Evolutionary conservation across 2,888 invertebrate species (phyloP), one percentile per base, ranked within the genome.

Genomic region (Chrysopilus asiliformis): DNA sequence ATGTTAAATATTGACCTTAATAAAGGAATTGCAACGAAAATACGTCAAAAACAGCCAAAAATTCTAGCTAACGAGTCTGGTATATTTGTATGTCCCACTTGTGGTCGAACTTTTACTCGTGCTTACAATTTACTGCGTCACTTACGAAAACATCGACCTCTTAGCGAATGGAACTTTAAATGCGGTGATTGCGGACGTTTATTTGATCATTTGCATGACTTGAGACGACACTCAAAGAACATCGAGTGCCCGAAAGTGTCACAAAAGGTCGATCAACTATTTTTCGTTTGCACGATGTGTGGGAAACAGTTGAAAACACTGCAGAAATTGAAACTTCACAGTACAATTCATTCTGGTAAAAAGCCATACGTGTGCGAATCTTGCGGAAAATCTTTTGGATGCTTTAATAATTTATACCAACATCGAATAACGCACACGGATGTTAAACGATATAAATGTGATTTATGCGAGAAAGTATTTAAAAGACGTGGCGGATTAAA

Each of bases 381-480:
- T 15, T 46, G 46, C 34, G 39, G 40, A 12, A 47, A 45, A 38
- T 19, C 36, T 3, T 47, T 47, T 36, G 34, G 33, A n/a, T 39
- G 40, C n/a, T 40, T 42, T 2, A 42, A 43, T 31, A 47, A 47
- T 38, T 49, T 64, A 4, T 50, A 51, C 13, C 62, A 64, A 41
- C 63, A 64, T 45, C 52, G 53, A 34, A 55, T 58, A 12, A 60
- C 60, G 2, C 63, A 63, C 46, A 48, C 52, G 7, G 50, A 53
- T 24, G 52, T 56, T 40, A 46, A 56, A n/a, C 49, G 51, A 5
- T 55, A 58, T 41, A 55, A 54, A 39, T 45, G 46, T 35, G 38
- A 42, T 15, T 24, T 44, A 9, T 63, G 63, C 29, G 50, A 51
- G 9, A 55, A 58, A 6, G 49, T 50, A 20, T 63, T 61, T 33